Percentiles rank a stretch among this genome's conserved stretches.
Evolutionary conservation across 2,797 vertebrate species (phyloP).

Genomic region (Microchirus variegatus): DNA sequence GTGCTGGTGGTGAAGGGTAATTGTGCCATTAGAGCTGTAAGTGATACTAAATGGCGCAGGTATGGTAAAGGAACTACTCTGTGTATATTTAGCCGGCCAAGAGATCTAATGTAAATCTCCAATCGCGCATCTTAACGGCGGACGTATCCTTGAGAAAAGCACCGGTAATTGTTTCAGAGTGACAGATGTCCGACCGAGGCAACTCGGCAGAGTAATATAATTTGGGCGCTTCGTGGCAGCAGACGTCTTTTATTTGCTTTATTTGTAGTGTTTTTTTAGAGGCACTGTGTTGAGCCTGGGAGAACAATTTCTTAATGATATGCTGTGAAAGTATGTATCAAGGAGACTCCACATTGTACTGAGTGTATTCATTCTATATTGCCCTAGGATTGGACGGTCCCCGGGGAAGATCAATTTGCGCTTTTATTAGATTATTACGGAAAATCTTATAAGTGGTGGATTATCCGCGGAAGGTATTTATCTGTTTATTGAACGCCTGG

Average conservation of each 20-base stretch:
- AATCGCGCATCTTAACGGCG: constrained; percentile 71
- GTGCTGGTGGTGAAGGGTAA: constrained; percentile 78
- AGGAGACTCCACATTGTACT: constrained; percentile 23
- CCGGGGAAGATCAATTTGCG: constrained; percentile 56
- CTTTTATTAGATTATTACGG: constrained; percentile 71
- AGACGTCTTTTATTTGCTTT: constrained; percentile 37
- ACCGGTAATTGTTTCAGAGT: constrained; percentile 59
- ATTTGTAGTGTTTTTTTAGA: constrained; percentile 25
- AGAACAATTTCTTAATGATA: constrained; percentile 29
- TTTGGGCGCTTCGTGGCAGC: constrained; percentile 25
- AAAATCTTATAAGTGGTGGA: constrained; percentile 60
- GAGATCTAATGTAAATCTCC: constrained; percentile 71
- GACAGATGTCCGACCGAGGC: constrained; percentile 34
- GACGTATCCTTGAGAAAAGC: constrained; percentile 75
- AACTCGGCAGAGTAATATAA: constrained; percentile 35
- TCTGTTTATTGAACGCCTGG: constrained; percentile 61
- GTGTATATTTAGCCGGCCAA: constrained; percentile 51
- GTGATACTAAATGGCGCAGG: constrained; percentile 76
- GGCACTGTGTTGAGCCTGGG: constrained; percentile 9
- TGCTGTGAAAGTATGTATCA: constrained; percentile 10
- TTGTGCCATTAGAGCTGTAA: constrained; percentile 76
- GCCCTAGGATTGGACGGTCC: constrained; percentile 26
- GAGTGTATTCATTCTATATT: constrained; percentile 34
- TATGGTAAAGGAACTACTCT: constrained; percentile 70
- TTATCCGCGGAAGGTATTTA: constrained; percentile 62